A percentile compares a stretch with the other conserved stretches of the same genome.
Evolutionary conservation across 2,113 vertebrate species (phyloP).

Genomic region (Smithornis capensis): DNA sequence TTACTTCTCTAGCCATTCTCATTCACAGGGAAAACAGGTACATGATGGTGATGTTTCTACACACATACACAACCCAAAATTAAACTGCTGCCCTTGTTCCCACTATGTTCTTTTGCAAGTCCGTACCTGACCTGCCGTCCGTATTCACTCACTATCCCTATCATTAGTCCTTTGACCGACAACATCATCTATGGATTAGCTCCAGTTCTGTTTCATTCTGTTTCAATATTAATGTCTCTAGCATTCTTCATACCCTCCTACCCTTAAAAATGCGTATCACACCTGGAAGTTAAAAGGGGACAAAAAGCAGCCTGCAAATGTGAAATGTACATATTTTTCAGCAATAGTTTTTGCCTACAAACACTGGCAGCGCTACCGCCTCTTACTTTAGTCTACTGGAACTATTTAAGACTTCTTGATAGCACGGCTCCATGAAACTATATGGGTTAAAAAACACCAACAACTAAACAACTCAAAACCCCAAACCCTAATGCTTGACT

Average conservation of each 20-base stretch:
- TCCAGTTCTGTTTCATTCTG: background rate
- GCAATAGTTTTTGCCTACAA: background rate
- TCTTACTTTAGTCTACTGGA: background rate
- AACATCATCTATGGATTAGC: background rate
- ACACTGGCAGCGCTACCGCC: background rate
- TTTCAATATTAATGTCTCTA: background rate
- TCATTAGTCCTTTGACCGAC: background rate
- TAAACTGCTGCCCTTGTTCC: background rate
- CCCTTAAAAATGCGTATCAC: background rate
- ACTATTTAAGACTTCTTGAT: background rate
- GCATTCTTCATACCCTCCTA: background rate
- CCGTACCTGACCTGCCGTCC: background rate
- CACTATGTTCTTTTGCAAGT: background rate
- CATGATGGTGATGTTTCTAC: background rate
- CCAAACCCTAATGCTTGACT: background rate
- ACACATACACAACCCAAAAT: background rate
- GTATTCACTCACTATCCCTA: background rate
- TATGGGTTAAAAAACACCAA: background rate
- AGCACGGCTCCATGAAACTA: background rate
- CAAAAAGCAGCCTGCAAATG: background rate
- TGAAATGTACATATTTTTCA: background rate
- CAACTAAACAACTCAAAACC: background rate
- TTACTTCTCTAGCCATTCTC: background rate
- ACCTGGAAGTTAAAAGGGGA: background rate
- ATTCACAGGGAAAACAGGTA: constrained; percentile 6